Percentiles rank a stretch among this genome's conserved stretches.
phyloP scores from a whole-genome alignment of 2,888 invertebrate species.

The Acholoe squamosa region DNA sequence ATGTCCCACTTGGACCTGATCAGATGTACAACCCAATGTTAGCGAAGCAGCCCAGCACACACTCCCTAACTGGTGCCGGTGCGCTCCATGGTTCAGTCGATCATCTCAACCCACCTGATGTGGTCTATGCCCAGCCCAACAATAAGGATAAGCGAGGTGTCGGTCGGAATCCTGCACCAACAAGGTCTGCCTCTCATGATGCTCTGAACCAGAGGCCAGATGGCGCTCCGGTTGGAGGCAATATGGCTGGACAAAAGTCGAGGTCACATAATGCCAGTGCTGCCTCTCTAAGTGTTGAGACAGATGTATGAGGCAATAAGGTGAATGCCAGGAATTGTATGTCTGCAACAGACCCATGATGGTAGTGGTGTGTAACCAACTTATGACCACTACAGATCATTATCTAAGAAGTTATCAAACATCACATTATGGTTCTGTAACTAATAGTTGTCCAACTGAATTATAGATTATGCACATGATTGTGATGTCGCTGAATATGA shows the following conservation, averaged over 20 bases:
- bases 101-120: constrained; percentile 23
- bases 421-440: too few species aligned
- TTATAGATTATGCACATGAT: too few species aligned
- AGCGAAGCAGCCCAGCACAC: constrained; percentile 30
- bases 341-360: too few species aligned
- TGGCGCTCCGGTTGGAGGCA: not conserved
- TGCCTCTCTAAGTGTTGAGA: constrained; percentile 19
- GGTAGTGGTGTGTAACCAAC: too few species aligned
- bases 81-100: constrained; percentile 34
- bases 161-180: not conserved
- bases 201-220: not conserved
- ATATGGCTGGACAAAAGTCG: not conserved
- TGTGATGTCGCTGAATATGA: too few species aligned
- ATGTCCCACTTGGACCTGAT: constrained; percentile 38
- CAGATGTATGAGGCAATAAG: not conserved
- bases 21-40: constrained; percentile 58
- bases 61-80: constrained; percentile 46
- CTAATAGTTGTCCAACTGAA: too few species aligned
- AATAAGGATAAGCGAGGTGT: not conserved
- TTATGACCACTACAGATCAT: too few species aligned
- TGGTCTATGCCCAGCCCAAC: constrained; percentile 12
- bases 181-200: constrained; percentile 29
- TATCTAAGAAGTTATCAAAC: too few species aligned
- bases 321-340: not conserved
- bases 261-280: constrained; percentile 41